These are phyloP conservation scores for Asarcornis scutulata DNA, from an alignment of 2,113 vertebrate genomes.

Conservation along the genomic window DNA sequence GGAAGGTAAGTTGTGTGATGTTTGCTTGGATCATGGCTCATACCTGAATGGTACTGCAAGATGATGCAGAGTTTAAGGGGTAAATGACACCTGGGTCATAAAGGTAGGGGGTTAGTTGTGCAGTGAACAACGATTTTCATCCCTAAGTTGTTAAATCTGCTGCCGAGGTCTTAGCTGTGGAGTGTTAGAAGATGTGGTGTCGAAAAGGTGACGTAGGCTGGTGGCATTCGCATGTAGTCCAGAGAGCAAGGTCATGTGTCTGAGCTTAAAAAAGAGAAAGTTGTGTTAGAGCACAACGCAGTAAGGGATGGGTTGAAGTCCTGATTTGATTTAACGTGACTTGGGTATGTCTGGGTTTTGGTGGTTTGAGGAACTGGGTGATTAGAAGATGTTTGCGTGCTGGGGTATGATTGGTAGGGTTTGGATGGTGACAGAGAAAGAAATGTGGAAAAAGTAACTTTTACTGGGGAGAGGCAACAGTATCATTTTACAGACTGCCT, in stretches of 20 bases:
- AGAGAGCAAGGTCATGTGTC: not conserved
- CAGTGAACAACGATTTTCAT: not conserved
- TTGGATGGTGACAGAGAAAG: not conserved
- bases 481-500: not conserved
- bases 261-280: not conserved
- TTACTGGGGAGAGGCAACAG: not conserved
- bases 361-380: not conserved
- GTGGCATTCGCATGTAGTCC: not conserved
- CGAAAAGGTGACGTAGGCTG: not conserved
- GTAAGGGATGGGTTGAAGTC: not conserved
- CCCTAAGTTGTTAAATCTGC: not conserved
- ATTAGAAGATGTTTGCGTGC: not conserved
- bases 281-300: not conserved
- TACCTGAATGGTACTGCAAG: not conserved
- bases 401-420: not conserved
- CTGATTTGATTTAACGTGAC: not conserved
- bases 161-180: not conserved
- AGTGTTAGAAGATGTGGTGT: not conserved
- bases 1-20: fast-evolving
- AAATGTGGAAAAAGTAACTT: not conserved
- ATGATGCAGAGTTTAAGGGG: not conserved
- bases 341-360: not conserved
- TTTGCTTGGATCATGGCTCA: not conserved
- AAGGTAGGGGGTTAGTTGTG: not conserved
- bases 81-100: not conserved